Evolutionary conservation across 2,888 invertebrate species (phyloP), one percentile per base, ranked within the genome.

Genomic region (Cataglyphis livida): DNA sequence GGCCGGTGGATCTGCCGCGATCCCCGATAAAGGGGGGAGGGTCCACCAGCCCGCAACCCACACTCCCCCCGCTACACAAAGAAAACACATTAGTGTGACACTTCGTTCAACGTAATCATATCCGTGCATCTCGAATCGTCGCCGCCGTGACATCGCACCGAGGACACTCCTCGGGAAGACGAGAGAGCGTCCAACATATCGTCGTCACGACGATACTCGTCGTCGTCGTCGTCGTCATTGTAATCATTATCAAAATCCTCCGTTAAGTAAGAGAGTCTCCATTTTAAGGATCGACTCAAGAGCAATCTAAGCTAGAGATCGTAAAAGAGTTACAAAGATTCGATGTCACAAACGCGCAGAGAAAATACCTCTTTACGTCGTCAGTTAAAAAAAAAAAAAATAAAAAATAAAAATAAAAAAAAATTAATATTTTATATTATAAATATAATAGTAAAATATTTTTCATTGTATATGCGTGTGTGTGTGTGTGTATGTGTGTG

Each of bases 21-120:
- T 62, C 54, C 79, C 84, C 76, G 61, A 75, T 28, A 15, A 62
- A 73, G 41, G 38, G 61, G 62, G 66, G 21, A 38, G 25, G 51
- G 54, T 79, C 85, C 91, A 90, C 90, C 92, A 91, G 89, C 91
- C 91, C 92, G 88, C 89, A 7, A 28, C 91, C 90, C 90, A 91
- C 92, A 90, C 91, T 57, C 89, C 35, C 44, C 15, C 59, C 89
- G 90, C 91, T 91, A 93, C 92, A 93, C 91, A 93, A 89, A 79
- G 59, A 91, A 92, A 93, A 92, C 92, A 93, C 92, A 93, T 92
- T 91, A 91, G 91, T 93, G 81, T 83, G 85, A 85, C 90, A 85
- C 76, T 68, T 86, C 90, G 87, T 86, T 84, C 81, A 74, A 76
- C 83, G 84, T 70, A 85, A 41, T 73, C 44, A 32, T 57, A 57